Percentiles rank a stretch among this genome's conserved stretches.
Evolutionary conservation across 35 echinoderm and acorn worm genomes (phyloP).

Genomic region (Ophiothrix spiculata): DNA sequence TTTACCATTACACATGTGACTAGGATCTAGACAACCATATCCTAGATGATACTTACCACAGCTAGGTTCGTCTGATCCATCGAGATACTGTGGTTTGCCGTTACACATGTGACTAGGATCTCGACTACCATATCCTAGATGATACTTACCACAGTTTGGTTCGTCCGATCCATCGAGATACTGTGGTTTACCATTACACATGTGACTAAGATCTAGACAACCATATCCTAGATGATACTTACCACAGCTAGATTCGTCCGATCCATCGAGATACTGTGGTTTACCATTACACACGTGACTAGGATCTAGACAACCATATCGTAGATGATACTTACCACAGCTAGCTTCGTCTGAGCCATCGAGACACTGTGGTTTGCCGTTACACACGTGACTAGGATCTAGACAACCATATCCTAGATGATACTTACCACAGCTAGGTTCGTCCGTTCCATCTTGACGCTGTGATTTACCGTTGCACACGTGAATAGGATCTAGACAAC

Average conservation of each 20-base stretch:
- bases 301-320: background rate
- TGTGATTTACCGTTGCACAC: background rate
- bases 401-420: background rate
- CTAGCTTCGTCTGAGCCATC: background rate
- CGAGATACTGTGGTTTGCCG: no score
- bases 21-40: background rate
- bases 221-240: no score
- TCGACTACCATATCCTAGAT: no score
- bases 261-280: background rate
- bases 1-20: background rate
- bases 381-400: background rate
- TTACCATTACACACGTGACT: background rate
- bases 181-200: no score
- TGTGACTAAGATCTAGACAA: no score
- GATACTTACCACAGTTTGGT: no score
- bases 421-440: background rate
- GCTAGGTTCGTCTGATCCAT: no score
- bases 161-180: no score
- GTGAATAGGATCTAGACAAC: background rate
- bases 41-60: background rate
- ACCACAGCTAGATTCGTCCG: background rate
- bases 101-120: no score
- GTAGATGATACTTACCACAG: background rate
- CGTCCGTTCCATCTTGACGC: background rate
- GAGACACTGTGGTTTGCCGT: background rate